Evolutionary conservation across 92 coral and sea anemone genomes (phyloP), one percentile per base, ranked within the genome.

Genomic region (Siderastrea siderea): DNA sequence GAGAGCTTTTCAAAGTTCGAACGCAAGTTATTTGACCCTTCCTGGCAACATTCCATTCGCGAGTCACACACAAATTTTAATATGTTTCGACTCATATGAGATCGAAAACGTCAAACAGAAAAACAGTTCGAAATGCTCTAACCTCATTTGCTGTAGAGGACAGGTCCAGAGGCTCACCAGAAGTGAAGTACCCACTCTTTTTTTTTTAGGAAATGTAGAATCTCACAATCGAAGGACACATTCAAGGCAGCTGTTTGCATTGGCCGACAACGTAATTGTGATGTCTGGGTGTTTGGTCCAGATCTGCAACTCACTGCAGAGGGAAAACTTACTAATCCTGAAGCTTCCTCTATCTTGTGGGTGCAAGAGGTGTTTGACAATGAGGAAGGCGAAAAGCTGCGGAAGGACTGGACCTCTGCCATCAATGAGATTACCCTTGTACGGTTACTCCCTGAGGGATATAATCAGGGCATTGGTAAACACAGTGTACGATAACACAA

Each of bases 191-290:
- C 38, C 0, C 0, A 26, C 38, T 26, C 38, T 26, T 26, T 26
- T 26, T 26, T 26, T 26, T 26, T 26, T 26, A 67, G 60, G 0
- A 60, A 58, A 13, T 61, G 47, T 52, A 71, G 75, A 46, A 14
- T 71, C 3, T 4, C 53, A 1, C 7, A 13, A 4, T 4, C 14
- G 12, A 77, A 38, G 47, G 87, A 69, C 72, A 80, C 91, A 0
- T 87, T 14, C 74, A 80, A 51, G 52, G 91, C 91, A 9, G 80
- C 91, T 13, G 10, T n/a, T 13, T 80, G 80, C 11, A 72, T 87
- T 13, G 87, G 90, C 13, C 12, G 87, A 12, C 91, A 87, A 45
- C 86, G 74, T 13, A 16, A 13, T 10, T 6, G 67, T 62, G 16
- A 62, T 62, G 67, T 62, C 17, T 62, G 67, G 67, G 87, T 87